Evolutionary conservation across 2,113 vertebrate genomes (phyloP), one percentile per base, ranked within the genome.

Genomic region (Hypocryptadius cinnamomeus): DNA sequence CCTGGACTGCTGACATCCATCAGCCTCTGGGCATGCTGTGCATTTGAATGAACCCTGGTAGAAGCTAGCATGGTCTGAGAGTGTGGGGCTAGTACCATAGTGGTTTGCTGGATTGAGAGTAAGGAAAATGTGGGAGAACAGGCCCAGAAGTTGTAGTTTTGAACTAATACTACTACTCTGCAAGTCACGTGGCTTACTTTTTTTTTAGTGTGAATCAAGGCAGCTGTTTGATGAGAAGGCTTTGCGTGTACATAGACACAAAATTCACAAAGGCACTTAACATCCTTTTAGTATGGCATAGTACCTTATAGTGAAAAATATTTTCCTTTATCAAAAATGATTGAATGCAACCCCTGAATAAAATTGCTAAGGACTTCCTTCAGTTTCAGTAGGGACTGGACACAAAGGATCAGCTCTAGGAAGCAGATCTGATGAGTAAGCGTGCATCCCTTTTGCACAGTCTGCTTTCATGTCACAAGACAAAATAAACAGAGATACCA

Each of bases 401-500:
- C 35, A 20, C 17, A 50, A 85, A 91, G 50, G 45, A 85, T 85
- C 37, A 73, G 37, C 35, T 8, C 11, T 65, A 69, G 47, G 63
- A 86, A 88, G 28, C 50, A 85, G 71, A 77, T 63, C 60, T 74
- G 51, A 68, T 79, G 87, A 94, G 68, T 70, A 80, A 91, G 63
- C 0, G 0, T 63, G 48, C 89, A 63, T 90, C 79, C 27, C 51
- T 88, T 77, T 88, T 88, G 74, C 57, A 23, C 11, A 30, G 51
- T n/a, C 51, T 19, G 40, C 91, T 94, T 87, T 94, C 79, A 78
- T 86, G 79, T 89, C 82, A 53, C 56, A 80, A 92, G 66, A 60
- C 71, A 94, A 95, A 95, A 95, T 85, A 96, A 95, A 77, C 74
- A 89, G 71, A 89, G 68, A 88, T 80, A 94, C 85, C 91, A 57